phyloP scores from a whole-genome alignment of 2,113 vertebrate genomes.

The Cephalopholis sonnerati region DNA sequence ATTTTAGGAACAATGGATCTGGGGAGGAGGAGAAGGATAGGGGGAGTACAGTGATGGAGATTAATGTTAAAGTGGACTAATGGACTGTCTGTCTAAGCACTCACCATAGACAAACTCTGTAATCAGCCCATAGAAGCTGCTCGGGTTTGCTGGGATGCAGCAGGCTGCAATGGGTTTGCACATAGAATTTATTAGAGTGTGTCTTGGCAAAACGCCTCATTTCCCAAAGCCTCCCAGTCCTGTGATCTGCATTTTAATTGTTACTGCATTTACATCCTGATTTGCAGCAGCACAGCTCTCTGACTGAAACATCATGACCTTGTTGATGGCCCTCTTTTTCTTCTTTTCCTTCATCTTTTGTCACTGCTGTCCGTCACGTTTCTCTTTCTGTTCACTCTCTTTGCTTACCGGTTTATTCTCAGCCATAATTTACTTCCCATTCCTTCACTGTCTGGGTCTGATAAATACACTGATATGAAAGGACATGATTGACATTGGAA shows the following conservation, averaged over 20 bases:
- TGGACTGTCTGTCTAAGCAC: constrained; percentile 70
- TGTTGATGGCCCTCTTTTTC: constrained; percentile 19
- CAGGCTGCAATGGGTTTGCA: constrained; percentile 56
- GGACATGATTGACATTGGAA: not conserved
- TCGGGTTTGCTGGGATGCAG: constrained; percentile 39
- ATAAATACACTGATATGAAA: not conserved
- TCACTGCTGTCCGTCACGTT: not conserved
- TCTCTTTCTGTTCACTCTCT: not conserved
- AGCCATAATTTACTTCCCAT: not conserved
- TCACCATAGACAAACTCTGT: constrained; percentile 64
- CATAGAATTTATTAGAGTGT: constrained; percentile 67
- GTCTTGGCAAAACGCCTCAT: constrained; percentile 58
- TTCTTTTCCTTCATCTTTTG: not conserved
- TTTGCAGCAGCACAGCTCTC: constrained; percentile 36
- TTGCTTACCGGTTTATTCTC: not conserved
- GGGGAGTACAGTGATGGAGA: constrained; percentile 63
- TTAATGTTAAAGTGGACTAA: constrained; percentile 74
- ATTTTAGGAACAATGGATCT: constrained; percentile 64
- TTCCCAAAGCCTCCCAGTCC: constrained; percentile 61
- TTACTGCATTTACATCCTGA: constrained; percentile 58
- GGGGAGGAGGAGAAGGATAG: constrained; percentile 33
- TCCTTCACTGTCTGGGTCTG: not conserved
- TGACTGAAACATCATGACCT: constrained; percentile 59
- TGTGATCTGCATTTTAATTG: constrained; percentile 74
- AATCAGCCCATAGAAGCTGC: constrained; percentile 58